Base-by-base conservation (phyloP, 2,888 invertebrate species). In the Thera britannica region DNA sequence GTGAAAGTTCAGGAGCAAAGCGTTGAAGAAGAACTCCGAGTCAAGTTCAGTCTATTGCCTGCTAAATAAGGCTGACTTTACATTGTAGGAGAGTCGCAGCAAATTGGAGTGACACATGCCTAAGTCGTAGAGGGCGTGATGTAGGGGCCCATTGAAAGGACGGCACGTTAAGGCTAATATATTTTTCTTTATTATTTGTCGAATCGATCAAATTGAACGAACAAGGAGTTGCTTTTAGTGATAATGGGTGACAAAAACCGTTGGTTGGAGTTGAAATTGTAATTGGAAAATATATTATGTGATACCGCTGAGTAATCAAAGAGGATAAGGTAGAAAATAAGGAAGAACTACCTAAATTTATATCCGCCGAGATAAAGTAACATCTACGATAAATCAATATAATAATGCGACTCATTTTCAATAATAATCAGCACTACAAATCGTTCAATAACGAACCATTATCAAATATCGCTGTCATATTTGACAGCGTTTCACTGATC, bases 171-270 rank as follows among this genome's bases (percentile, higher is more conserved):
- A 69, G 79, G 81, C 85, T 84, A 86, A 87, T 88, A 79, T 82
- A 85, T 85, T 84, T 88, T 87, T 85, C 80, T 86, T 84, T 79
- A 83, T 85, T 88, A 85, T 90, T 86, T 85, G 83, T 78, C 79
- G 73, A 79, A 88, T 86, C 83, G 82, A 86, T 85, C 82, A 77
- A 77, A 77, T 74, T 74, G 75, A 73, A 75, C 64, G 57, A 60
- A 41, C 46, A 70, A 74, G 77, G 70, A 73, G 76, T 79, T 73
- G 77, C 78, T 71, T 76, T 77, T 71, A 69, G 67, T 63, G 70
- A 71, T 72, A 71, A 75, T 74, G 70, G 72, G 62, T 58, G 63
- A 65, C 71, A 72, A 72, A 71, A 71, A 65, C 65, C 56, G 65
- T 68, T 64, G 48, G 58, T 67, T 51, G 57, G 58, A 67, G 63